Conservation (phyloP, 2,797 vertebrate genomes). For the Spea hammondii region DNA sequence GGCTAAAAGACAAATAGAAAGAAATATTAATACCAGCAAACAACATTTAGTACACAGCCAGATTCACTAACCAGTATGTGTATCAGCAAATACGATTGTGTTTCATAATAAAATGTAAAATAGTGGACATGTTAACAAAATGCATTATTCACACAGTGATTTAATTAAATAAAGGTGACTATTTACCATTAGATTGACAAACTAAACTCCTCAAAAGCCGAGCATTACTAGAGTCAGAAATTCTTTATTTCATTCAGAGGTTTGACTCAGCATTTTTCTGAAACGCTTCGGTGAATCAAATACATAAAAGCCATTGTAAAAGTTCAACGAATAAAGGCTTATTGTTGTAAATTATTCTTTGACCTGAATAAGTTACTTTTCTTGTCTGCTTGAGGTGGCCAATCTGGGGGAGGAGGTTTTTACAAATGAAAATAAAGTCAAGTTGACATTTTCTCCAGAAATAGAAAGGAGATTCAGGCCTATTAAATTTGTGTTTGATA, state of each 20-base stretch:
- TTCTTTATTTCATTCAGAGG: slow-evolving; percentile 29
- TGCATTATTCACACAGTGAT: slow-evolving; percentile 7
- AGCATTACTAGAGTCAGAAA: slow-evolving; percentile 26
- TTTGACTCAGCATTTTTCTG: slow-evolving; percentile 45
- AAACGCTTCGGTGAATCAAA: slow-evolving; percentile 41
- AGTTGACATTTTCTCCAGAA: slow-evolving; percentile 46
- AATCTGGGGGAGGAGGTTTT: slow-evolving; percentile 35
- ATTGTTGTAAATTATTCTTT: slow-evolving; percentile 44
- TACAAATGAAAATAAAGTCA: slow-evolving; percentile 43
- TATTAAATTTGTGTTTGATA: slow-evolving; percentile 44
- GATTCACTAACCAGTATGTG: slow-evolving; percentile 13
- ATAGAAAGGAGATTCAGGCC: slow-evolving; percentile 45
- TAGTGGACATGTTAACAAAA: slow-evolving; percentile 25
- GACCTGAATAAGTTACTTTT: slow-evolving; percentile 49
- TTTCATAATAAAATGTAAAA: slow-evolving; percentile 16
- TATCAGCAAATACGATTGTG: slow-evolving; percentile 13
- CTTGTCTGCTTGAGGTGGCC: slow-evolving; percentile 41
- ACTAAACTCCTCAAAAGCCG: slow-evolving; percentile 29
- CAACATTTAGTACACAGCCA: background rate
- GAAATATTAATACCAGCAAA: background rate
- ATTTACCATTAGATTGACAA: slow-evolving; percentile 22
- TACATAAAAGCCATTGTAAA: slow-evolving; percentile 41
- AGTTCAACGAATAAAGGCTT: slow-evolving; percentile 42
- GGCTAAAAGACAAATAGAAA: background rate
- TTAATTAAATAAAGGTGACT: slow-evolving; percentile 32